Evolutionary conservation across 2,113 vertebrate species (phyloP), one percentile per base, ranked within the genome.

Genomic region (Cryptomyrus ogoouensis): DNA sequence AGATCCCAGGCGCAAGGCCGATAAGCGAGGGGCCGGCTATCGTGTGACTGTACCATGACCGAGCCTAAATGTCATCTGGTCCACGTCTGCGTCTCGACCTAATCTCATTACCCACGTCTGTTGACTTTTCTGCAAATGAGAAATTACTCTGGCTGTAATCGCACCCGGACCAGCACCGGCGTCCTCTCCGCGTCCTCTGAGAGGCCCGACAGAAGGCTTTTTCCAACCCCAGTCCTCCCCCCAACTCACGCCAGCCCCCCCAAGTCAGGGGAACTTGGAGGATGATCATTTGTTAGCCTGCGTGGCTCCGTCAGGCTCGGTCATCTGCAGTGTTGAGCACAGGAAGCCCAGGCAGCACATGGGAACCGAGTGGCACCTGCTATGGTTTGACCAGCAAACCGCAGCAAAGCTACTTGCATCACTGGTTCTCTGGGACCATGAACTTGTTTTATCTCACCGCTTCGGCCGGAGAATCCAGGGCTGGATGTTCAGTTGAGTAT

Each of bases 81-180:
- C 50, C 15, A 19, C 8, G 27, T 13, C 85, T 53, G n/a, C 49
- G 6, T 86, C 53, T 56, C 31, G 8, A 9, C 52, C n/a, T 88
- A 88, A 88, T 88, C 56, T 44, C 56, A 66, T 88, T 88, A 88
- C 53, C 87, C 24, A 21, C 21, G 53, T 17, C 50, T 87, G 50
- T 87, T 87, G 85, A 87, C 85, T 87, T 87, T 80, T 86, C 83
- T 50, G 13, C 86, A 53, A 87, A 87, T 58, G 52, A 39, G 52
- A 88, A 66, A 88, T 66, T 21, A 44, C 35, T 44, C 87, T 10
- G 24, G 35, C 52, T 62, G 87, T 88, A 66, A 88, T 56, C 56
- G 35, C 56, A 88, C 87, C 66, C 24, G 7, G 52, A 17, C 4
- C 12, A 17, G 49, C n/a, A 13, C 27, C 5, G 13, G 15, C 31